Base-by-base conservation (phyloP, 2,113 vertebrate species). In the Laterallus jamaicensis region DNA sequence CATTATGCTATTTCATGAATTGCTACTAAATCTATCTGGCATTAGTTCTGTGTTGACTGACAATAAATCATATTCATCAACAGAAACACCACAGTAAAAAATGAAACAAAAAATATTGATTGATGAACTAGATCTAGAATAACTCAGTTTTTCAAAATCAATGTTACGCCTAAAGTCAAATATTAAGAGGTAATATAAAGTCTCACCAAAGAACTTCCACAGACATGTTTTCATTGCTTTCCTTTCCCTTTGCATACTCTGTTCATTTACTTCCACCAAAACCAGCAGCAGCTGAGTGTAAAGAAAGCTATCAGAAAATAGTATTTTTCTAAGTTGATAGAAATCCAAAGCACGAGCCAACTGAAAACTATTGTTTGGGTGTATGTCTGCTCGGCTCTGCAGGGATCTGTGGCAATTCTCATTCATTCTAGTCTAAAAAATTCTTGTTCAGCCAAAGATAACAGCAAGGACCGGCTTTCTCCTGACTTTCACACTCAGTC, bases 351-450 rank as follows among this genome's bases (percentile, higher is more conserved):
- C 89, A 94, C 11, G 10, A 94, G 64, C 86, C 85, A 82, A 74
- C 22, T 6, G 63, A 26, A 94, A 92, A 76, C 66, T 60, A 55
- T 68, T 91, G 80, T 93, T 96, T 86, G 94, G 88, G 92, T 94
- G 60, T 13, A 22, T 24, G 82, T 90, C 90, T 92, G 82, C 88
- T 52, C 1, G 3, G 25, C 82, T 82, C 93, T 75, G 80, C 47
- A 37, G 84, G 50, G 76, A 93, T 76, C 58, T 32, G 1, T 28
- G 70, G 82, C 70, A 77, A 59, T 75, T 86, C 88, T 86, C 85
- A 64, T 40, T 80, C 84, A 82, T 16, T 40, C 73, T 19, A 0
- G 26, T 47, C 90, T 37, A 54, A 68, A 96, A 96, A 79, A 35
- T 25, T 66, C 77, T 29, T 62, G 19, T 62, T 92, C 50, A 93